Conservation (phyloP, 2,888 invertebrate genomes). For the Phortica magna region DNA sequence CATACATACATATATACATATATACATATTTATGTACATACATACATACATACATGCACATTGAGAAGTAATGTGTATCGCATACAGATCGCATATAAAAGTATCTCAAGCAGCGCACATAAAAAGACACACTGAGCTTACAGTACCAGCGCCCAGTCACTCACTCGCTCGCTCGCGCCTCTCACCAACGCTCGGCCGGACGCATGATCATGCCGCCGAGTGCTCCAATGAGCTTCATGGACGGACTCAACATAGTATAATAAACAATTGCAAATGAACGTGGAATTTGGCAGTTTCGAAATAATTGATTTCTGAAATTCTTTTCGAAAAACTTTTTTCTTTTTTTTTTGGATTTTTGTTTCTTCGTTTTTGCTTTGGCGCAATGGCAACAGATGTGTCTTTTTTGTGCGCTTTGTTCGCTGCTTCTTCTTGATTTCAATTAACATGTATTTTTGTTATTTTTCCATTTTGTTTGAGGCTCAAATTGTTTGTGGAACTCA, state of each 20-base stretch:
- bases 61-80: constrained; percentile 18
- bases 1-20: background rate
- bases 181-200: background rate
- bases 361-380: background rate
- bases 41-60: constrained; percentile 2
- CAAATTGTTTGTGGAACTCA: constrained; percentile 49
- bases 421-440: constrained; percentile 54
- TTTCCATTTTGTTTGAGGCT: constrained; percentile 19
- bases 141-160: background rate
- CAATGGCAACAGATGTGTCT: constrained; percentile 26
- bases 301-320: constrained; percentile 70
- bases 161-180: background rate
- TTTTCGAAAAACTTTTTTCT: constrained; percentile 38
- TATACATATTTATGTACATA: background rate
- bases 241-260: constrained; percentile 45
- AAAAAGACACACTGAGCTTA: background rate
- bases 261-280: constrained; percentile 70
- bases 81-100: constrained; percentile 14
- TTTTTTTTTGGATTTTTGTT: background rate
- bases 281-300: constrained; percentile 71
- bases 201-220: background rate
- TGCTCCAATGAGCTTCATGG: background rate
- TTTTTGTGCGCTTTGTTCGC: constrained; percentile 62
- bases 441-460: constrained; percentile 63
- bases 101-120: constrained; percentile 9